Conservation (phyloP, 2,113 vertebrate genomes). For the Syrrhaptes paradoxus region DNA sequence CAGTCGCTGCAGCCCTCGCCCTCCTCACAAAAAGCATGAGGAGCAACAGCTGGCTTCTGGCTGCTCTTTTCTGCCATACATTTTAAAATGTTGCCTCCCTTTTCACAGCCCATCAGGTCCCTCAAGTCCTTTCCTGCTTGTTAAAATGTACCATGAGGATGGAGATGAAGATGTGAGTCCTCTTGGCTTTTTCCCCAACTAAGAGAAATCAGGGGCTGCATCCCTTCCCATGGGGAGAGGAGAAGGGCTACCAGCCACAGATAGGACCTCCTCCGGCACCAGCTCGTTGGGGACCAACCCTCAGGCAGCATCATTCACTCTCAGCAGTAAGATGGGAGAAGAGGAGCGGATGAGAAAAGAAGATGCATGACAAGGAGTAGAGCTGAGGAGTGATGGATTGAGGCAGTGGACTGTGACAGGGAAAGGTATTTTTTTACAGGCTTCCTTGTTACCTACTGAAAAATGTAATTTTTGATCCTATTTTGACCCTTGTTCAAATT, state of each 20-base stretch:
- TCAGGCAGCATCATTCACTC: background rate
- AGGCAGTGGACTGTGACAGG: background rate
- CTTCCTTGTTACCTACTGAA: background rate
- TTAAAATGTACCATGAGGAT: background rate
- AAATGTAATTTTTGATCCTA: background rate
- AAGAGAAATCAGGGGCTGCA: background rate
- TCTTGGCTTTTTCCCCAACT: background rate
- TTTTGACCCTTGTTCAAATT: background rate
- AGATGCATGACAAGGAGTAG: background rate
- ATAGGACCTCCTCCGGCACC: background rate
- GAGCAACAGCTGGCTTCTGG: background rate
- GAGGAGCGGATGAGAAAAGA: background rate
- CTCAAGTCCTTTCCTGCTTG: background rate
- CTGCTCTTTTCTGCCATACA: background rate
- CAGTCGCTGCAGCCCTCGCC: background rate
- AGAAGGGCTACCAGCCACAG: background rate
- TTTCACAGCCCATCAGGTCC: background rate
- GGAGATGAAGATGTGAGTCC: background rate
- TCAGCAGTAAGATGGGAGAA: background rate
- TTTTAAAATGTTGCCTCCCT: background rate
- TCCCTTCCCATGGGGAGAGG: background rate
- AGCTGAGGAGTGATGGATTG: background rate
- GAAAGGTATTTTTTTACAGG: background rate
- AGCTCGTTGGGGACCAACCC: background rate
- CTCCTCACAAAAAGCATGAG: background rate